Percentiles rank a stretch among this genome's conserved stretches.
phyloP scores from a whole-genome alignment of 2,113 vertebrate species.

The Gallinago media region DNA sequence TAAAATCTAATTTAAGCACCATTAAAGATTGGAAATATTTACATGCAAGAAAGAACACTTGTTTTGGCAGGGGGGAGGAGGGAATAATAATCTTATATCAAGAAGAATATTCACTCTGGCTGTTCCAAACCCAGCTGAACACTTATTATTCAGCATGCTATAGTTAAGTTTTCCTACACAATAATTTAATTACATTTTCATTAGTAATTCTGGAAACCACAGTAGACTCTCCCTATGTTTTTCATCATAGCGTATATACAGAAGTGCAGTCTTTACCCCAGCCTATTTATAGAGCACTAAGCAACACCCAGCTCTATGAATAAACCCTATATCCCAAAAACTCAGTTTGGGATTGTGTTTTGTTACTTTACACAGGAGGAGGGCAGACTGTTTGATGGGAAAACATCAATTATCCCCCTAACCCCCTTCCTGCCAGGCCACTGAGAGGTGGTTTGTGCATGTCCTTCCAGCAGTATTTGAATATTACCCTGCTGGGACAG shows the following conservation, averaged over 20 bases:
- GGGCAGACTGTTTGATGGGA: background rate
- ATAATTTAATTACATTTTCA: background rate
- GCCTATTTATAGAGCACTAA: background rate
- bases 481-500: background rate
- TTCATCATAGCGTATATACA: fast-evolving
- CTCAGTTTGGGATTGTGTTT: background rate
- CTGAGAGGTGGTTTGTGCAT: background rate
- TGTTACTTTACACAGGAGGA: background rate
- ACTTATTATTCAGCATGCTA: background rate
- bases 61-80: fast-evolving
- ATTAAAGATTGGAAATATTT: background rate
- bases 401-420: background rate
- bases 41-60: background rate
- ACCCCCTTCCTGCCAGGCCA: background rate
- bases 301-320: background rate
- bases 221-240: background rate
- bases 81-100: background rate
- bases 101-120: background rate
- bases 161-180: background rate
- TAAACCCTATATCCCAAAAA: background rate
- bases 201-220: background rate
- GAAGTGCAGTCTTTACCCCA: background rate
- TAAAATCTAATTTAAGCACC: background rate
- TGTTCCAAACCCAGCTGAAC: background rate
- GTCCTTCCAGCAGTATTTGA: background rate